phyloP scores from a whole-genome alignment of 1,140 invertebrate species.

The Spodoptera litura region DNA sequence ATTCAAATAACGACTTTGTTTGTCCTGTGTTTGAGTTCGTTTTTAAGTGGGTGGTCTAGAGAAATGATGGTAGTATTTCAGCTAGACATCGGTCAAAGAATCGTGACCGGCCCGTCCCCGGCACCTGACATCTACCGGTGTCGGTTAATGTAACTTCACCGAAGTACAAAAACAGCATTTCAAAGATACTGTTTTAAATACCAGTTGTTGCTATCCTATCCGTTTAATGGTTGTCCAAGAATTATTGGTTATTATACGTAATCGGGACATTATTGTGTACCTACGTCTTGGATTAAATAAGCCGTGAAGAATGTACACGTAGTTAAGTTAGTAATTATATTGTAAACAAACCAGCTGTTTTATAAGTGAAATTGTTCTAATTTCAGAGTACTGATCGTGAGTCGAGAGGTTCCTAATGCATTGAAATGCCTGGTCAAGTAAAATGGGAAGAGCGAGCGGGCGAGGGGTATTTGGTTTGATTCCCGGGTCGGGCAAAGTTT shows the following conservation, averaged over 20 bases:
- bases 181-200: slow-evolving; percentile 71
- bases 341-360: too few relatives aligned
- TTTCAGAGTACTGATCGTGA: too few relatives aligned
- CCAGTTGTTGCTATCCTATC: slow-evolving; percentile 34
- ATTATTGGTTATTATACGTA: slow-evolving; percentile 17
- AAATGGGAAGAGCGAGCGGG: too few relatives aligned
- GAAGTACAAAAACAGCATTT: slow-evolving; percentile 61
- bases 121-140: slow-evolving; percentile 79
- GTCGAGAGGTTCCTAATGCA: too few relatives aligned
- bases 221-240: slow-evolving; percentile 17
- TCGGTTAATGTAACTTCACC: slow-evolving; percentile 71
- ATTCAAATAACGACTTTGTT: slow-evolving; percentile 51
- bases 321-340: background rate
- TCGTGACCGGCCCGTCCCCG: slow-evolving; percentile 81
- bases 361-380: too few relatives aligned
- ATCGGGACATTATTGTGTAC: background rate
- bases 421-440: too few relatives aligned
- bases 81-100: slow-evolving; percentile 82
- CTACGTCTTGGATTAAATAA: background rate
- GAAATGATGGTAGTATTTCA: slow-evolving; percentile 68
- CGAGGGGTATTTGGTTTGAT: too few relatives aligned
- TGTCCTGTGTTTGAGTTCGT: slow-evolving; percentile 48
- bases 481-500: too few relatives aligned
- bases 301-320: background rate
- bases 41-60: slow-evolving; percentile 45